These are phyloP conservation scores for Glaucidium brasilianum DNA, from an alignment of 2,113 vertebrate genomes.

Conservation along the genomic window DNA sequence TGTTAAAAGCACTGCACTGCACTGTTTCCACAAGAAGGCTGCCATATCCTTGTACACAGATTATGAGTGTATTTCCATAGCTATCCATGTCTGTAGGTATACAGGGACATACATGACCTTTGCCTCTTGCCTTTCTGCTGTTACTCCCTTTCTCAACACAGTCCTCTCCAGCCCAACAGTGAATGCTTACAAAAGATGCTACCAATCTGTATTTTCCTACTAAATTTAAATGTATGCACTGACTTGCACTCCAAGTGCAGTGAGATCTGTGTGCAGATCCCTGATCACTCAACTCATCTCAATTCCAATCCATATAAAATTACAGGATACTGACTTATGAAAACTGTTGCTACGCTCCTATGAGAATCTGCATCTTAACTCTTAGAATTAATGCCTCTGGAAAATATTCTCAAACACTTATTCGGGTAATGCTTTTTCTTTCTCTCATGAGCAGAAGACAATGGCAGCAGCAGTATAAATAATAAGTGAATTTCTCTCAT, in stretches of 20 bases:
- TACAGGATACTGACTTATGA: neutral
- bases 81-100: neutral
- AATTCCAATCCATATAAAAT: neutral
- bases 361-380: neutral
- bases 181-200: neutral
- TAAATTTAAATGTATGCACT: neutral
- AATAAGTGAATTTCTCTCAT: neutral
- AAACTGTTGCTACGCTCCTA: neutral
- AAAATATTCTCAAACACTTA: neutral
- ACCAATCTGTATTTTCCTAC: neutral
- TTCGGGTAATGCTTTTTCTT: neutral
- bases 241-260: neutral
- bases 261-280: neutral
- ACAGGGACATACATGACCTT: neutral
- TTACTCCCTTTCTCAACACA: neutral
- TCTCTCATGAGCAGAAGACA: neutral
- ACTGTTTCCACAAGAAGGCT: neutral
- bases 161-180: neutral
- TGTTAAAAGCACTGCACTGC: neutral
- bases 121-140: neutral
- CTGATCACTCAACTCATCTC: neutral
- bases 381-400: neutral
- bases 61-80: neutral
- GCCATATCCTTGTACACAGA: neutral
- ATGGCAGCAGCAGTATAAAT: neutral